Percentiles rank a stretch among this genome's conserved stretches.
Evolutionary conservation across 2,888 invertebrate species (phyloP).

Genomic region (Branchipolynoe longqiensis): DNA sequence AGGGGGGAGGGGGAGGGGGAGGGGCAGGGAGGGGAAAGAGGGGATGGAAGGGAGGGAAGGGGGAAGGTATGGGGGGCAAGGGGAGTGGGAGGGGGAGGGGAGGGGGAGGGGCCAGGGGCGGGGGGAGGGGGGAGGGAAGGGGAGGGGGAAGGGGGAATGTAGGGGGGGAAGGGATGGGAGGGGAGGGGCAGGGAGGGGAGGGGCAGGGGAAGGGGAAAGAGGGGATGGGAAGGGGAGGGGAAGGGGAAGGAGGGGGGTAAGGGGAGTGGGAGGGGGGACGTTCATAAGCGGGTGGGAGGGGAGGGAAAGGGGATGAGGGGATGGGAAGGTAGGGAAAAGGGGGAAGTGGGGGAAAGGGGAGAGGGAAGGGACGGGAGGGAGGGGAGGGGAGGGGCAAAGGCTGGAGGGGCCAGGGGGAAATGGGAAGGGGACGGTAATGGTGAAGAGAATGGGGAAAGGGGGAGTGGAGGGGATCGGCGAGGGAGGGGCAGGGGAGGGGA

Average conservation of each 20-base stretch:
- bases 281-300: not conserved
- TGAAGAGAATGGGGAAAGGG: not conserved
- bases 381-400: not conserved
- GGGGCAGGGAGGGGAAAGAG: too few relatives aligned
- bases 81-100: not conserved
- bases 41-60: too few relatives aligned
- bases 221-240: not conserved
- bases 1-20: not conserved
- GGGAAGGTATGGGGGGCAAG: not conserved
- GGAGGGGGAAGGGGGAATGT: not conserved
- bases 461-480: not conserved
- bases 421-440: not conserved
- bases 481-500: not conserved
- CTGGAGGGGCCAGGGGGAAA: not conserved
- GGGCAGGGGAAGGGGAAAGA: not conserved
- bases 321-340: not conserved
- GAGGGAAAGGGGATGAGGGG: not conserved
- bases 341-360: not conserved
- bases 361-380: not conserved
- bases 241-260: not conserved
- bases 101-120: not conserved
- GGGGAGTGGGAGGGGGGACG: not conserved
- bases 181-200: not conserved
- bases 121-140: too few relatives aligned
- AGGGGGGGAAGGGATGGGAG: not conserved